A percentile compares a stretch with the other conserved stretches of the same genome.
phyloP scores from a whole-genome alignment of 2,797 vertebrate species.

The Heterohyrax brucei region DNA sequence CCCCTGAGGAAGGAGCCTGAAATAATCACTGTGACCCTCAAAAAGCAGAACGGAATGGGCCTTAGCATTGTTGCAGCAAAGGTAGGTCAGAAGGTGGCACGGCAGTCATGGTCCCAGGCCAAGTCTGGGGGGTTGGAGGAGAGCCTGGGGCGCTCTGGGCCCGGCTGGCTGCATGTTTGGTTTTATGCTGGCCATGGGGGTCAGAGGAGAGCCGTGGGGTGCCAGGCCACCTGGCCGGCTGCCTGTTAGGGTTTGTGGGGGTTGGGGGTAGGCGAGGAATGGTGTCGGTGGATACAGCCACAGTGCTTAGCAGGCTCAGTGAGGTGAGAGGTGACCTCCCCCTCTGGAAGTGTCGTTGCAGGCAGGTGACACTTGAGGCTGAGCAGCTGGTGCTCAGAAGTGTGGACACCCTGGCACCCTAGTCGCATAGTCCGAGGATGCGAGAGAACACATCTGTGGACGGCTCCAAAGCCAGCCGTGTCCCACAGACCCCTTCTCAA shows the following conservation, averaged over 20 bases:
- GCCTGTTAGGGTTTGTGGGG: neutral
- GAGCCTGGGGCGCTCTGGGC: no score
- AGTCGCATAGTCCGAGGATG: no score
- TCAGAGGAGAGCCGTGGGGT: neutral
- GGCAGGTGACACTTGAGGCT: neutral
- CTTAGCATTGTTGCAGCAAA: conserved; percentile 99
- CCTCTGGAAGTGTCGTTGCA: neutral
- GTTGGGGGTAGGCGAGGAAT: neutral
- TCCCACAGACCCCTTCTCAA: no score
- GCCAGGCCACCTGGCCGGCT: neutral
- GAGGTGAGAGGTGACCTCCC: neutral
- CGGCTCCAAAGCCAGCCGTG: no score
- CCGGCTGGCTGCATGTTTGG: no score
- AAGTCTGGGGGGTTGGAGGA: no score
- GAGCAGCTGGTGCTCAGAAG: neutral
- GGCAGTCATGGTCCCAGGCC: no score
- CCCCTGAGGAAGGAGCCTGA: conserved; percentile 98
- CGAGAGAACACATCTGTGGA: no score
- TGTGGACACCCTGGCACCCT: no score
- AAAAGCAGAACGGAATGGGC: conserved; percentile 99
- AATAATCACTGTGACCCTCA: conserved; percentile 98
- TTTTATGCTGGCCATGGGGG: neutral
- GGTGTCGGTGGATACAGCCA: neutral
- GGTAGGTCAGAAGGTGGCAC: conserved; percentile 90
- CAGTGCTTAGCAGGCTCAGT: no score